Base-by-base conservation (phyloP, 2,888 invertebrate genomes). In the Volucella zonaria region DNA sequence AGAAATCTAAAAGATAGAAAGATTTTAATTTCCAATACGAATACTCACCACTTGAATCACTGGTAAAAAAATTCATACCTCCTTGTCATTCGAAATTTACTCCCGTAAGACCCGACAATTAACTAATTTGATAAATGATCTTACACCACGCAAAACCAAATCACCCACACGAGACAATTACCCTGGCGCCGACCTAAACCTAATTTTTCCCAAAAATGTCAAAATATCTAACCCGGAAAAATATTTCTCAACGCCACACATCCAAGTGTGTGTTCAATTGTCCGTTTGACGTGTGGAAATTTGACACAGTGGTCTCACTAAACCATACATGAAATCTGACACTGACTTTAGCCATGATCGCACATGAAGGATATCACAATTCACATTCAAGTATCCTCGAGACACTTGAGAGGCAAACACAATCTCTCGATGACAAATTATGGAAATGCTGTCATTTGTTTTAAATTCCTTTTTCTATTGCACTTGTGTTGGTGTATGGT, bases 361-460 rank as follows among this genome's bases (percentile, higher is more conserved):
- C 82, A 82, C 82, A 77, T 77, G 82, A 64, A 31, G 31, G 31
- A 61, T 67, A 56, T 64, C 67, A 56, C 47, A 66, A 38, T 73
- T 18, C 78, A 12, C 12, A 59, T 59, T 71, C 76, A 54, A 76
- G 68, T 23, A 42, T 45, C 47, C 15, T 47, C 31, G 52, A 42
- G 45, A 15, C 77, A 82, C 74, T 82, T 82, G 79, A 78, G 43
- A 61, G 47, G 42, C n/a, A 51, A 47, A 62, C 56, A 62, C 68
- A 74, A 64, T 62, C 58, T 62, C 10, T 23, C 45, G 64, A 58
- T 68, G 82, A 82, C 79, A 70, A 82, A 82, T 82, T 74, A 70
- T 52, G 56, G 12, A 40, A 11, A 67, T 67, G 51, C 47, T 56
- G 67, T 51, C 70, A 15, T 47, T 49, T 31, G 66, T 42, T 14